phyloP scores from a whole-genome alignment of 2,797 vertebrate genomes.

The Pipistrellus pygmaeus region DNA sequence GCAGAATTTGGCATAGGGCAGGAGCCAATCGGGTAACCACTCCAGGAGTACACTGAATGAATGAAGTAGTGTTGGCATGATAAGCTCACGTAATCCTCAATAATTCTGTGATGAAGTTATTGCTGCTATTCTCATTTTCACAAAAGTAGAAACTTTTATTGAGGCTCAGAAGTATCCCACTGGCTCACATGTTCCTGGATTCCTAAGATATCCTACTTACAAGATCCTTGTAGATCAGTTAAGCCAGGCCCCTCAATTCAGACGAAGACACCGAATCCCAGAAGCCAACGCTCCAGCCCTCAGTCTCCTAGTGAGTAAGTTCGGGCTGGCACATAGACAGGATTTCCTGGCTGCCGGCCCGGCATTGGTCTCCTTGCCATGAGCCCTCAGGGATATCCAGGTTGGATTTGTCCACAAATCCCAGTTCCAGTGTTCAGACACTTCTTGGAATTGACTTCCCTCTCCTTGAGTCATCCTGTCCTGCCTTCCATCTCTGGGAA shows the following conservation, averaged over 20 bases:
- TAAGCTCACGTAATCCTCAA: neutral
- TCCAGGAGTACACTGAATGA: neutral
- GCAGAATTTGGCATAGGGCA: neutral
- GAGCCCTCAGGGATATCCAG: neutral
- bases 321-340: neutral
- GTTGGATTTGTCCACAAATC: neutral
- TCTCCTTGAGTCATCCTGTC: constrained; percentile 27
- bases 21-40: neutral
- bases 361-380: neutral
- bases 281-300: neutral
- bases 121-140: neutral
- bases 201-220: neutral
- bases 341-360: neutral
- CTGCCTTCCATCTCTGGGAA: neutral
- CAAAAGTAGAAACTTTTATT: neutral
- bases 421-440: neutral
- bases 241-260: neutral
- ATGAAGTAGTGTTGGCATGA: neutral
- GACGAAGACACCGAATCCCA: neutral
- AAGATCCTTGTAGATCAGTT: neutral
- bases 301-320: neutral
- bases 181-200: neutral
- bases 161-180: neutral
- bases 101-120: neutral
- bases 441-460: neutral